A percentile compares a stretch with the other conserved stretches of the same genome.
These are phyloP conservation scores for Limosa lapponica DNA, from an alignment of 2,797 vertebrate species.

Conservation along the genomic window DNA sequence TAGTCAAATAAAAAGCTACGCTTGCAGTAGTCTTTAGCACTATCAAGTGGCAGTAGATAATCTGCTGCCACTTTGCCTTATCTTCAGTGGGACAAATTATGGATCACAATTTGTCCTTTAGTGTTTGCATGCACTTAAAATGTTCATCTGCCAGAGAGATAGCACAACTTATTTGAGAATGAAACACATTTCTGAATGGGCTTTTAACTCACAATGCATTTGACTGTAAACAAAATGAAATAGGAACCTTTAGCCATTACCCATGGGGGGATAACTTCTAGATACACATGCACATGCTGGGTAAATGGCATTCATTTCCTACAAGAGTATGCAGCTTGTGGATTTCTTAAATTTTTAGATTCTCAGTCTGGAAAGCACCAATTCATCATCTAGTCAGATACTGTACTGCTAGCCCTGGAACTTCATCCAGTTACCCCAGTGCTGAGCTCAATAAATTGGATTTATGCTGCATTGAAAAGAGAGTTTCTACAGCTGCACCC, in stretches of 20 bases:
- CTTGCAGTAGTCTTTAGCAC: background rate
- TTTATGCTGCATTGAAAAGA: background rate
- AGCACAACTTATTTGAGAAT: background rate
- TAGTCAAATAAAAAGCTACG: background rate
- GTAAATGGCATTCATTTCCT: slow-evolving; percentile 8
- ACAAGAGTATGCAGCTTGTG: background rate
- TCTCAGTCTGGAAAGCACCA: background rate
- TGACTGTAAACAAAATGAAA: background rate
- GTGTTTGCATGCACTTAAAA: slow-evolving; percentile 2
- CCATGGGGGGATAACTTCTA: background rate
- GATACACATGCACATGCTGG: background rate
- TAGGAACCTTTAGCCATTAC: background rate
- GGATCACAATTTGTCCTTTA: background rate
- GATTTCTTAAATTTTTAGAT: slow-evolving; percentile 17
- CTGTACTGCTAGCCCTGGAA: background rate
- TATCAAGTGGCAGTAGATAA: background rate
- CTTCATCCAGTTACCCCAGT: background rate
- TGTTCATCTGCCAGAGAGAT: background rate
- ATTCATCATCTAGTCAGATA: slow-evolving; percentile 1
- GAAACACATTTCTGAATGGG: background rate
- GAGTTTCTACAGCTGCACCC: background rate
- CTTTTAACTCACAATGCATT: background rate
- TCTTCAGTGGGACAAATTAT: background rate
- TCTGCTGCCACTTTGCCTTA: background rate
- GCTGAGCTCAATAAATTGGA: background rate